Base-by-base conservation (phyloP, 2,888 invertebrate genomes). In the Bursaphelenchus okinawaensis region DNA sequence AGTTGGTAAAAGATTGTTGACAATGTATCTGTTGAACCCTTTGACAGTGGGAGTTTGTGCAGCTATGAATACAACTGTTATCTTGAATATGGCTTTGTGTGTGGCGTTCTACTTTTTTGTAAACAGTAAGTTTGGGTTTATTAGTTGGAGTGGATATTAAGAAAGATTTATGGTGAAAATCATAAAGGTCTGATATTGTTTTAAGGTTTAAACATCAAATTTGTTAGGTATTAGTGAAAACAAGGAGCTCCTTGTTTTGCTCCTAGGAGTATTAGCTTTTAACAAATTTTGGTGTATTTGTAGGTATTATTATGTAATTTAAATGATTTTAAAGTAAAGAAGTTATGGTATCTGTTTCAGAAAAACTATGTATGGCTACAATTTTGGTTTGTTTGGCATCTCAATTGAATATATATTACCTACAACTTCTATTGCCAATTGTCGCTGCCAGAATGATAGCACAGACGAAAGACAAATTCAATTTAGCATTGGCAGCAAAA, bases 21-120 rank as follows among this genome's bases (percentile, higher is more conserved):
- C 19, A 16, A 61, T 20, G 57, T 80, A 75, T 64, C 67, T 79
- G 7, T 72, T 79, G 62, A 79, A 78, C 59, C 80, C 80, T 16
- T 55, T 76, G n/a, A 61, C 77, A 4, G 66, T 79, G 7, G 60
- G 67, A 9, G 66, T 73, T 7, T 72, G 71, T 29, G 72, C 73
- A 3, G 74, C 73, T 28, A 55, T 68, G 20, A 74, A 73, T 9
- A 27, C 77, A 9, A 73, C 74, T 7, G 66, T 69, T 0, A 19
- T 78, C 23, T 62, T 73, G 52, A 78, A 78, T 57, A 23, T 65
- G n/a, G n/a, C n/a, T n/a, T 40, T 40, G 40, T 40, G 40, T 4
- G 6, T 40, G 12, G 40, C 16, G n/a, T 40, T 40, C n/a, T 40
- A 40, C 40, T 40, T 12, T 0, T 55, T 60, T 16, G 51, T 60